phyloP scores from a whole-genome alignment of 1,140 invertebrate species.

The Arion vulgaris region DNA sequence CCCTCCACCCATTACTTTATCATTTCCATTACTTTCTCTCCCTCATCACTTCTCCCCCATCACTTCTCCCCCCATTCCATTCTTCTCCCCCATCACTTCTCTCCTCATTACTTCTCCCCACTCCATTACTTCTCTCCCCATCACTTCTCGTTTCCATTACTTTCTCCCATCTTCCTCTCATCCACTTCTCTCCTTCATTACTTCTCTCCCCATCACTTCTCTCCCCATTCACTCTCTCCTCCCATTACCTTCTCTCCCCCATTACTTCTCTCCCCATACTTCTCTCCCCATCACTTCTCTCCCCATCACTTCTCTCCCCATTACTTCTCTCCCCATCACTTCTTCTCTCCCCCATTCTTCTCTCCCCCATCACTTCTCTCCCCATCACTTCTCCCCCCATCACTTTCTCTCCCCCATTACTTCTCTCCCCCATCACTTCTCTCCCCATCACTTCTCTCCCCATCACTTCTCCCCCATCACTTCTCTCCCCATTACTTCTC shows the following conservation, averaged over 20 bases:
- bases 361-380: slow-evolving; percentile 4
- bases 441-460: too few relatives aligned
- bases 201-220: neutral
- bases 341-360: too few relatives aligned
- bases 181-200: neutral
- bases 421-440: neutral
- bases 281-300: too few relatives aligned
- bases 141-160: neutral
- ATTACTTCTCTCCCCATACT: slow-evolving; percentile 5
- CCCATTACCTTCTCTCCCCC: neutral
- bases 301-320: too few relatives aligned
- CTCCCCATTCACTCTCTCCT: neutral
- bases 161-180: neutral
- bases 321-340: too few relatives aligned
- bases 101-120: neutral
- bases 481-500: too few relatives aligned
- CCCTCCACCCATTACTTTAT: too few relatives aligned
- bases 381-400: neutral
- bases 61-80: neutral
- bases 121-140: neutral
- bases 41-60: slow-evolving; percentile 3
- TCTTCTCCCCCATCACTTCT: neutral
- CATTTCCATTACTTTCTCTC: too few relatives aligned
- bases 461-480: too few relatives aligned
- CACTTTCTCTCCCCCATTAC: too few relatives aligned